Evolutionary conservation across 2,888 invertebrate genomes (phyloP), one percentile per base, ranked within the genome.

Genomic region (Aricia artaxerxes): DNA sequence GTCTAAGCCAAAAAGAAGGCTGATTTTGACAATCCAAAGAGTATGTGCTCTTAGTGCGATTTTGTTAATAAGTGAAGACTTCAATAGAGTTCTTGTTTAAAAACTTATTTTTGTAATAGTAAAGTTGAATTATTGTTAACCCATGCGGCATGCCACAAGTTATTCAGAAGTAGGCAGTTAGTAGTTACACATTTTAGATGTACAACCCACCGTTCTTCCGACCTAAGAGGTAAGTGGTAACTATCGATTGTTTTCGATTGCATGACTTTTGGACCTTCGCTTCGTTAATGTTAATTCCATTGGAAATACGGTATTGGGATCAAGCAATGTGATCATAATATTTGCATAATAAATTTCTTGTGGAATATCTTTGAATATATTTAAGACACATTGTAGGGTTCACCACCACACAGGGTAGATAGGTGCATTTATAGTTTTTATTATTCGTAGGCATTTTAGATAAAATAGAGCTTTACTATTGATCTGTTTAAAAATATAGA

Each of bases 291-390:
- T 73, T 73, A 73, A 44, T 44, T 81, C 83, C 82, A 81, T 80
- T 83, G 84, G 81, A 83, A 84, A 82, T 79, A 78, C 81, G 82
- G 82, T 83, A 82, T 79, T 83, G 84, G 84, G 85, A 85, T 84
- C 83, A 83, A 81, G 82, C 80, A 82, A 82, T 84, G 83, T 84
- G 84, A 84, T 84, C 84, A 80, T 82, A 81, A 83, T 82, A 83
- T 85, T 85, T 84, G 82, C 82, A 85, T 85, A 82, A 84, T 83
- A 83, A 84, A 84, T 83, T 83, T 84, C 82, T 82, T 81, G 81
- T 79, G 81, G 82, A 81, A 82, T 82, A 82, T 82, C 82, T 82
- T 82, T 80, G 82, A 83, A 83, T 84, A 82, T 35, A 57, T 35
- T 76, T 53, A 75, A 35, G 57, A 76, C 57, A 35, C 53, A 57